These are phyloP conservation scores for Ciconia boyciana DNA, from an alignment of 2,113 vertebrate genomes.

Conservation along the genomic window DNA sequence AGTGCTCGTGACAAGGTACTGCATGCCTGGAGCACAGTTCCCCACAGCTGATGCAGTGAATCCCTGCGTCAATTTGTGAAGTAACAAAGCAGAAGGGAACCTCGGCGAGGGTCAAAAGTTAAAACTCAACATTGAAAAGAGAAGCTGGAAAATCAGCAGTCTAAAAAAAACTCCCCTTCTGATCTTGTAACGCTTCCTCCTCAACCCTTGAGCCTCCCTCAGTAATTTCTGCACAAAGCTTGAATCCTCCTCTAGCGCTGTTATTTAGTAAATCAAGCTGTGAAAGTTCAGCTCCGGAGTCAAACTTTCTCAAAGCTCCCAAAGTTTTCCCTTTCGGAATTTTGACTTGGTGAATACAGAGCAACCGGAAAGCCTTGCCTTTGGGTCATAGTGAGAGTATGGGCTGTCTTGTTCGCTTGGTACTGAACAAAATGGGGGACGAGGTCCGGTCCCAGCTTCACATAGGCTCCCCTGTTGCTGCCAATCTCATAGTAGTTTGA, in stretches of 20 bases:
- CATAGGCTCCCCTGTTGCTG: constrained; percentile 93
- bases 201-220: not conserved
- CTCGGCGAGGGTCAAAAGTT: not conserved
- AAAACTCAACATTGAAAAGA: not conserved
- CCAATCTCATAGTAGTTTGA: constrained; percentile 94
- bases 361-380: constrained; percentile 72
- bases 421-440: constrained; percentile 88
- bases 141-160: not conserved
- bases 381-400: constrained; percentile 85
- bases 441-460: constrained; percentile 86
- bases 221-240: not conserved
- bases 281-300: not conserved
- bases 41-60: not conserved
- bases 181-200: not conserved
- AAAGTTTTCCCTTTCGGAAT: not conserved
- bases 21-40: not conserved
- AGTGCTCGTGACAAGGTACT: not conserved
- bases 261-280: not conserved
- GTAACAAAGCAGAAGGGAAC: not conserved
- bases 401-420: constrained; percentile 81
- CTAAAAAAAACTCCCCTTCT: not conserved
- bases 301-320: not conserved
- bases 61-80: not conserved
- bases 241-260: not conserved
- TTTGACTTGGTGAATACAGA: not conserved